Base-by-base conservation (phyloP, 2,797 vertebrate species). In the Poeciliopsis presidionis region DNA sequence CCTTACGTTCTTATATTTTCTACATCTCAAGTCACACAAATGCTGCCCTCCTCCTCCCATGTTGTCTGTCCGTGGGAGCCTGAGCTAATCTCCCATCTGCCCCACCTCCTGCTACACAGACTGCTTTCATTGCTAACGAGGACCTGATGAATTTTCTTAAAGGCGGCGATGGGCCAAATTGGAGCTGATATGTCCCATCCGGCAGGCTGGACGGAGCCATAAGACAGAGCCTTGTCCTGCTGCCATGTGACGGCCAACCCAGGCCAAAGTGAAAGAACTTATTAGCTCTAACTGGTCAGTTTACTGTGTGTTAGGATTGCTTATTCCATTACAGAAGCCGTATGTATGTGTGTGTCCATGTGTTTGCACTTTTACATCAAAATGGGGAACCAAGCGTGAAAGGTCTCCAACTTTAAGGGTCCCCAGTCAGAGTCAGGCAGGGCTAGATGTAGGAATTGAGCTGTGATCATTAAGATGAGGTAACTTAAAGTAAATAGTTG, bases 111-210 rank as follows among this genome's bases (percentile, higher is more conserved):
- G 85, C 70, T 86, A 94, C 93, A 94, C 93, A 90, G 92, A 94
- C 88, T 87, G 91, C 93, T 95, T 95, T 92, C 92, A 93, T 94
- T 95, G 89, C 92, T 61, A 70, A 89, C 88, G 93, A 95, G 83
- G 92, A 87, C 91, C 91, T 94, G 93, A 96, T 93, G 90, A 93
- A 94, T 94, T 94, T 94, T 93, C 90, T 83, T 86, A 91, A 92
- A 93, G 91, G 87, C 84, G 88, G 81, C 84, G 90, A 93, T 87
- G 83, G 88, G 93, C 93, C 90, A 95, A 95, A 96, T 90, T 91
- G 95, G 94, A 93, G 93, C 92, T 95, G 93, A 96, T 94, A 90
- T 92, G 89, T 95, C 90, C 90, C 93, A 93, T 94, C 94, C 79
- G 33, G 93, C 76, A 77, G 93, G 81, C 85, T 73, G 84, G 88